These are phyloP conservation scores for Apotomis betuletana DNA, from an alignment of 2,888 invertebrate genomes.

Conservation along the genomic window DNA sequence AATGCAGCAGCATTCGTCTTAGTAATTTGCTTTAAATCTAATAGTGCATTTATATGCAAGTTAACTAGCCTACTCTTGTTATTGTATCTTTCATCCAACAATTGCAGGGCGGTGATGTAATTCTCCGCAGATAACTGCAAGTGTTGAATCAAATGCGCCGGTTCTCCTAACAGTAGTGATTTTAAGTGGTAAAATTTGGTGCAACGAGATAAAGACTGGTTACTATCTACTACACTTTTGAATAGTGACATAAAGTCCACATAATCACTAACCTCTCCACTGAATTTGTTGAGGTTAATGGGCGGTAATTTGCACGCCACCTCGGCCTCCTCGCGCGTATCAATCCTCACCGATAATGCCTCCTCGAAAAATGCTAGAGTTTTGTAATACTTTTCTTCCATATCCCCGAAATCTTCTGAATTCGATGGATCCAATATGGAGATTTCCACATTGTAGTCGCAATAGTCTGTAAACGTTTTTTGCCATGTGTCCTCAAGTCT, in stretches of 20 bases:
- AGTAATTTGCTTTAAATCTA: neutral
- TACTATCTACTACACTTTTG: neutral
- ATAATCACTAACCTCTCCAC: neutral
- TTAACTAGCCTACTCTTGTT: neutral
- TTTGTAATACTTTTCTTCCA: too few species aligned
- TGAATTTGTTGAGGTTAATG: neutral
- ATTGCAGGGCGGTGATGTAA: neutral
- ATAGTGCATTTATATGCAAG: neutral
- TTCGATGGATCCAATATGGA: too few species aligned
- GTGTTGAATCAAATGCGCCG: neutral
- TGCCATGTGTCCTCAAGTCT: too few species aligned
- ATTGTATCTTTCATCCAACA: neutral
- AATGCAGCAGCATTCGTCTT: neutral
- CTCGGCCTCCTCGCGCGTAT: too few species aligned
- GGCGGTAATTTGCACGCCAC: neutral
- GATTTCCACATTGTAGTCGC: too few species aligned
- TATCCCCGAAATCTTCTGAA: too few species aligned
- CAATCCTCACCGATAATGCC: too few species aligned
- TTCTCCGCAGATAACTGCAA: neutral
- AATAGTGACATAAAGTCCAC: neutral
- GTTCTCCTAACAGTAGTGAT: neutral
- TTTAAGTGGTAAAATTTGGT: conserved; percentile 1
- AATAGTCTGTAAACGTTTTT: too few species aligned
- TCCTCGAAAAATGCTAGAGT: too few species aligned
- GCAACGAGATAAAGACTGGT: neutral